Evolutionary conservation across 2,888 invertebrate species (phyloP).

Genomic region (Bembecia ichneumoniformis): DNA sequence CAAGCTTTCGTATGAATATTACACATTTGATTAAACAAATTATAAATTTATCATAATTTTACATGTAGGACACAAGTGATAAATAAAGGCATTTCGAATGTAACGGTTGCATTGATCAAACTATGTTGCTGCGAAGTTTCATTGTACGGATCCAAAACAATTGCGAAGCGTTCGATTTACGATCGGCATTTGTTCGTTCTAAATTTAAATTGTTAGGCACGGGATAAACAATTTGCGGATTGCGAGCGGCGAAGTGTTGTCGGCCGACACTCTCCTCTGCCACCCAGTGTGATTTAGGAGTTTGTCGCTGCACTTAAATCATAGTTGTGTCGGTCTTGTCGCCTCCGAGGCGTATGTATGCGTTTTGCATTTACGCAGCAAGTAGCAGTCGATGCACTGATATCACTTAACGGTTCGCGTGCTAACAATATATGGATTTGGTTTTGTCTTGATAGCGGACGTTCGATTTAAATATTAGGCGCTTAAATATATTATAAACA

Average conservation of each 20-base stretch:
- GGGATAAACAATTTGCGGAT: conserved; percentile 68
- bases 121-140: conserved; percentile 44
- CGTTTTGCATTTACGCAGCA: conserved; percentile 43
- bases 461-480: neutral
- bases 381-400: conserved; percentile 29
- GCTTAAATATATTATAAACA: neutral
- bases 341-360: conserved; percentile 43
- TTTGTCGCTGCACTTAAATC: conserved; percentile 54
- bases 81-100: neutral
- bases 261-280: conserved; percentile 46
- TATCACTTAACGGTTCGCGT: conserved; percentile 33
- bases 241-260: conserved; percentile 55
- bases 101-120: conserved; percentile 31
- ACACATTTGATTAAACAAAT: no score
- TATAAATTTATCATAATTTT: neutral
- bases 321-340: conserved; percentile 52
- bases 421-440: conserved; percentile 40
- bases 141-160: conserved; percentile 58
- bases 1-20: no score
- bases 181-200: conserved; percentile 64
- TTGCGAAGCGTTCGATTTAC: conserved; percentile 57
- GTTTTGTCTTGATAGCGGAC: conserved; percentile 25
- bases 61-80: neutral
- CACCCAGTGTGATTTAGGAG: conserved; percentile 63
- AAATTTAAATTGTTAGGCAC: conserved; percentile 68